Evolutionary conservation across 1,140 invertebrate genomes (phyloP), one percentile per base, ranked within the genome.

Genomic region (Ephestia elutella): DNA sequence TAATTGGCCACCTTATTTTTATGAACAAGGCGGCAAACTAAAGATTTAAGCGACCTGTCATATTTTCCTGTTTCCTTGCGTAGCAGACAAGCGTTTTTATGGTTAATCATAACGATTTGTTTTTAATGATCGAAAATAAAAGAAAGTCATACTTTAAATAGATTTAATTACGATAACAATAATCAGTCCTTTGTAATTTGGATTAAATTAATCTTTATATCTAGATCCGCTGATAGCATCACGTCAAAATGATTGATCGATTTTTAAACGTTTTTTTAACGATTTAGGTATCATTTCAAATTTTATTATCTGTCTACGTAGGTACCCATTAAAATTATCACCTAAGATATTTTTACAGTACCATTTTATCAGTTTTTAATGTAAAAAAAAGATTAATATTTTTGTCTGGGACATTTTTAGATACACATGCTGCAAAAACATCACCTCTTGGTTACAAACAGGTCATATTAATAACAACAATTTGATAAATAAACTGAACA

Each of bases 191-290:
- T 15, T 44, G 15, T 44, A 15, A n/a, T 44, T 44, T 44, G 30
- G 3, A 44, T 44, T 10, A 44, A 44, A 44, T 44, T 44, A 44
- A 44, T 44, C 38, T 44, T 44, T 44, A 57, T 32, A 30, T 50
- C 38, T 25, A 50, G 18, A 32, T 57, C 38, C 38, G 1, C 7
- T 4, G 38, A 44, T 44, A 44, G 15, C 38, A 10, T 15, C 38
- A n/a, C 38, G n/a, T 44, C 56, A 59, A 54, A 49, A 64, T 74
- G 71, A 71, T 71, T 62, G 66, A 74, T 71, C 63, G 66, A 59
- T 69, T 65, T 67, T 73, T 73, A 73, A 73, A 73, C 63, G 71
- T 56, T 74, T 74, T 67, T 68, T 56, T 44, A 44, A 44, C 7
- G 15, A 44, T 15, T 44, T 15, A 8, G 8, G 11, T 44, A n/a